These are phyloP conservation scores for Lates calcarifer DNA, from an alignment of 2,113 vertebrate genomes.

Conservation along the genomic window DNA sequence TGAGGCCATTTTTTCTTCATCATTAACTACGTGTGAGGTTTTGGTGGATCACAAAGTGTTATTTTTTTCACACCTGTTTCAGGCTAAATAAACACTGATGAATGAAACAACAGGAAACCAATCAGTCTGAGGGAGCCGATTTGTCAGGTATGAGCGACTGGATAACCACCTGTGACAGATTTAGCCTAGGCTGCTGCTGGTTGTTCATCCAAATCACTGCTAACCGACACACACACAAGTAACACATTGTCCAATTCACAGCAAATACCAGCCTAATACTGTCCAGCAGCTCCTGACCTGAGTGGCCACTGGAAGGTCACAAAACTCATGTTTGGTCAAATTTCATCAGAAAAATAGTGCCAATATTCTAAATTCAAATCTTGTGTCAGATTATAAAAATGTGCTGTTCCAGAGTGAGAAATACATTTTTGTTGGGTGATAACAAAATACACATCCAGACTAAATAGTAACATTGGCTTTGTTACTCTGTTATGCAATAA, in stretches of 20 bases:
- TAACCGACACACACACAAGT: too few species aligned
- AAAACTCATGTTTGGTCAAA: neutral
- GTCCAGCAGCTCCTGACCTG: neutral
- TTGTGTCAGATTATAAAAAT: neutral
- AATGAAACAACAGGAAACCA: conserved; percentile 81
- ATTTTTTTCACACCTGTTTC: conserved; percentile 68
- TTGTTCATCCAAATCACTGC: conserved; percentile 38
- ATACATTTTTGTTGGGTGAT: too few species aligned
- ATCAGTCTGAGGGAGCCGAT: conserved; percentile 78
- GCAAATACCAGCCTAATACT: conserved; percentile 37
- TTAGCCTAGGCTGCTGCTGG: conserved; percentile 38
- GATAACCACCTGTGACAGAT: conserved; percentile 60
- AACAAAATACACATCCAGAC: too few species aligned
- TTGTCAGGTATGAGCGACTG: conserved; percentile 77
- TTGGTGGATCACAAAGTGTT: conserved; percentile 51
- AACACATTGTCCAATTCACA: too few species aligned
- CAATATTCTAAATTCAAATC: neutral
- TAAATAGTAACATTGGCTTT: too few species aligned
- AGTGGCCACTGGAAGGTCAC: neutral
- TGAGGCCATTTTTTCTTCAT: conserved; percentile 52
- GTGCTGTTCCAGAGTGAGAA: too few species aligned
- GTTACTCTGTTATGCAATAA: too few species aligned
- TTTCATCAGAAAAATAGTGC: neutral
- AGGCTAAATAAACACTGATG: conserved; percentile 75
- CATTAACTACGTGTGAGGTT: conserved; percentile 38